Evolutionary conservation across 2,113 vertebrate species (phyloP).

Genomic region (Sceloporus undulatus): DNA sequence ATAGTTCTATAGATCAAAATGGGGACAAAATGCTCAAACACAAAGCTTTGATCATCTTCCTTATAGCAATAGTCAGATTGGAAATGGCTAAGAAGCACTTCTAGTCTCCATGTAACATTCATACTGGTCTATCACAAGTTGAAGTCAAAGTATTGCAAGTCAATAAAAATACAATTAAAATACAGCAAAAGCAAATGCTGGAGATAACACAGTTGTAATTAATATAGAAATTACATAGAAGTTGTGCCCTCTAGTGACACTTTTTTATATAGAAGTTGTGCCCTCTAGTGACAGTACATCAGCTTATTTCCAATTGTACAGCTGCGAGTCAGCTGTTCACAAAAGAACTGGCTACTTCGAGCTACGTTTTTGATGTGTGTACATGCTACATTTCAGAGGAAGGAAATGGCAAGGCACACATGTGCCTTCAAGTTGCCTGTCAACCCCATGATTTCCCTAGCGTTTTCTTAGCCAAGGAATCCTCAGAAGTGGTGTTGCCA

Average conservation of each 20-base stretch:
- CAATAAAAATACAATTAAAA: not conserved
- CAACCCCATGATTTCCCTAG: too few relatives aligned
- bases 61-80: too few relatives aligned
- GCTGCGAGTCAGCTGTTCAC: not conserved
- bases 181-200: not conserved
- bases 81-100: not conserved
- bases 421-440: too few relatives aligned
- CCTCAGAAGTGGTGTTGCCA: too few relatives aligned
- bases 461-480: too few relatives aligned
- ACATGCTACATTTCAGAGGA: too few relatives aligned
- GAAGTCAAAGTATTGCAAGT: not conserved
- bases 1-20: too few relatives aligned
- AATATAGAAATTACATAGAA: not conserved
- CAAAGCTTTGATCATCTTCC: too few relatives aligned
- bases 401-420: too few relatives aligned
- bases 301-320: not conserved
- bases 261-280: not conserved
- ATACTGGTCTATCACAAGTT: not conserved
- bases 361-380: not conserved
- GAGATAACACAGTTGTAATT: not conserved
- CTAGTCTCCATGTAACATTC: not conserved
- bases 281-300: constrained; percentile 9
- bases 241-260: constrained; percentile 25
- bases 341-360: not conserved
- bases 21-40: too few relatives aligned